A percentile compares a stretch with the other conserved stretches of the same genome.
phyloP scores from a whole-genome alignment of 2,797 vertebrate species.

The Sphenodon punctatus region DNA sequence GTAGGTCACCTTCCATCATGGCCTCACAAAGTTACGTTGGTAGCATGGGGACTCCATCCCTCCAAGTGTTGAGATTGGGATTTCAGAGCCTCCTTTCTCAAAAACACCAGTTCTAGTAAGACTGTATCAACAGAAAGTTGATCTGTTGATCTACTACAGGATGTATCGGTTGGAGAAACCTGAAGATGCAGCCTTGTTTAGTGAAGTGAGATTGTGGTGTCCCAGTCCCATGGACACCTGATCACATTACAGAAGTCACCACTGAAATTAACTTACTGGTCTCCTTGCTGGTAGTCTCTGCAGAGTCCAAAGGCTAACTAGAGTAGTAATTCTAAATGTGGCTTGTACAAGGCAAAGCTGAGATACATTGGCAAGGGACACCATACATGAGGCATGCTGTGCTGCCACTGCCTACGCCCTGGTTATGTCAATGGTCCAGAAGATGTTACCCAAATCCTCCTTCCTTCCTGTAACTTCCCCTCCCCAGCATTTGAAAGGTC shows the following conservation, averaged over 20 bases:
- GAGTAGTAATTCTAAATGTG: neutral
- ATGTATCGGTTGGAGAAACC: neutral
- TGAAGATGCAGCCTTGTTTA: too few species aligned
- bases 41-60: too few species aligned
- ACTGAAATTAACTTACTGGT: neutral
- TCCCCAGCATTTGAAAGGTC: neutral
- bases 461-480: neutral
- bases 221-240: neutral
- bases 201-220: neutral
- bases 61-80: neutral
- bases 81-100: neutral
- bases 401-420: neutral
- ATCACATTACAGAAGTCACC: neutral
- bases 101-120: neutral
- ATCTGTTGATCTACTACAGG: too few species aligned
- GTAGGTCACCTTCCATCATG: constrained; percentile 72
- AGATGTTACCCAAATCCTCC: neutral
- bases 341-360: neutral
- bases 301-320: neutral
- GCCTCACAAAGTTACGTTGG: neutral
- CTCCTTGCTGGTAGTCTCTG: neutral
- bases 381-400: neutral
- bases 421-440: neutral
- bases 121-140: neutral
- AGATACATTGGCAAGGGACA: neutral